Evolutionary conservation across 2,797 vertebrate species (phyloP).

Genomic region (Antennarius maculatus): DNA sequence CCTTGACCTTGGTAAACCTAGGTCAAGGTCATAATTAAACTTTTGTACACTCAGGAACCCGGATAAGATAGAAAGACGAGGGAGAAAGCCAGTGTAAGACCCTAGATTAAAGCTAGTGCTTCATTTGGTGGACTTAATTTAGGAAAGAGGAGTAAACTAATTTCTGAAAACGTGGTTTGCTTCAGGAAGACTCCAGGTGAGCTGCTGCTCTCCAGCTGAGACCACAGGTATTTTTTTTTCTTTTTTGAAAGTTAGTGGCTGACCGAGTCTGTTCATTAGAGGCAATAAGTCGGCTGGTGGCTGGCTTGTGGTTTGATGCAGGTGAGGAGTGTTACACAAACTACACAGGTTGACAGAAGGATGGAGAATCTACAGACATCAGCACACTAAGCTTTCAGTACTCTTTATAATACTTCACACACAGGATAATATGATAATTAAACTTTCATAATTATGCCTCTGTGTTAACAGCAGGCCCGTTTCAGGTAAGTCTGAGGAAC

Average conservation of each 20-base stretch:
- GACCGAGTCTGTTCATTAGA: no score
- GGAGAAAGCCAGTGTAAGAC: no score
- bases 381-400: constrained; percentile 3
- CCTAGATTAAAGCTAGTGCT: no score
- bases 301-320: constrained; percentile 45
- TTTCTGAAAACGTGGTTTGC: constrained; percentile 33
- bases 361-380: neutral
- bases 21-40: no score
- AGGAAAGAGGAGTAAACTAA: constrained; percentile 18
- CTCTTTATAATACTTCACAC: neutral
- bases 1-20: no score
- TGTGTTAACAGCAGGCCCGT: neutral
- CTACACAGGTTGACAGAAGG: neutral
- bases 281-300: no score
- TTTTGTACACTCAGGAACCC: no score
- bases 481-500: neutral
- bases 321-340: constrained; percentile 15
- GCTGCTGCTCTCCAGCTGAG: constrained; percentile 43
- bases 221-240: constrained; percentile 44
- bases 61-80: no score
- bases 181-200: constrained; percentile 57
- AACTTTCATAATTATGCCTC: neutral
- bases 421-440: neutral
- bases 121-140: constrained; percentile 34
- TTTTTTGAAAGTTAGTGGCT: no score